Evolutionary conservation across 2,888 invertebrate species (phyloP).

Genomic region (Hirtodrosophila alboralis): DNA sequence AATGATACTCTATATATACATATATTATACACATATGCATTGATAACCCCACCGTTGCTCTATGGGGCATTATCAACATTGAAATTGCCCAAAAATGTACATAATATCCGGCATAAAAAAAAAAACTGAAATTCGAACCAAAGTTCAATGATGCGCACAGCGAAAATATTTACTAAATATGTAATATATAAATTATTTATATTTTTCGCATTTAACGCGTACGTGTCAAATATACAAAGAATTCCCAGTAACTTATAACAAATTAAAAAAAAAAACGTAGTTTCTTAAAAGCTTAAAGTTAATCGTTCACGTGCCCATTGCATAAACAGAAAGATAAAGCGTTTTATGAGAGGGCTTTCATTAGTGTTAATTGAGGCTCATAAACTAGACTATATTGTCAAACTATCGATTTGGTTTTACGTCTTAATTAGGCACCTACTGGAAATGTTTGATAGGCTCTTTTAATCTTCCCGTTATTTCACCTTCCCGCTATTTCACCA

Average conservation of each 20-base stretch:
- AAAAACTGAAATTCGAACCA: constrained; percentile 7
- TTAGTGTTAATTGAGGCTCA: neutral
- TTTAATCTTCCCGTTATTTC: neutral
- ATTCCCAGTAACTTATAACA: too few relatives aligned
- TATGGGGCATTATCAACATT: constrained; percentile 29
- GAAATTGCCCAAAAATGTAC: constrained; percentile 33
- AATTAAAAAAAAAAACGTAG: too few relatives aligned
- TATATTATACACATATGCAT: constrained; percentile 17
- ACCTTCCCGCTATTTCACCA: neutral
- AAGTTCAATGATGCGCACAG: constrained; percentile 1
- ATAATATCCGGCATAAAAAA: constrained; percentile 1
- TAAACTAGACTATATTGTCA: neutral
- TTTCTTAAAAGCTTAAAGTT: too few relatives aligned
- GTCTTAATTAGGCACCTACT: constrained; percentile 13
- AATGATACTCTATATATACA: constrained; percentile 12
- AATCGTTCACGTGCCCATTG: constrained; percentile 14
- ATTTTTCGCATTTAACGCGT: too few relatives aligned
- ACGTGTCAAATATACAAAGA: too few relatives aligned
- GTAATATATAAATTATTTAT: too few relatives aligned
- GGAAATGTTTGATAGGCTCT: constrained; percentile 6
- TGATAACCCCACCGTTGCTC: constrained; percentile 44
- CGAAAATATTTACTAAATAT: neutral
- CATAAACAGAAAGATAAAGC: constrained; percentile 26
- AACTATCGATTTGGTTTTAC: constrained; percentile 16
- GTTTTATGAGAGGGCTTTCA: constrained; percentile 8